phyloP scores from a whole-genome alignment of 1,140 invertebrate genomes.

The Meloidogyne exigua region DNA sequence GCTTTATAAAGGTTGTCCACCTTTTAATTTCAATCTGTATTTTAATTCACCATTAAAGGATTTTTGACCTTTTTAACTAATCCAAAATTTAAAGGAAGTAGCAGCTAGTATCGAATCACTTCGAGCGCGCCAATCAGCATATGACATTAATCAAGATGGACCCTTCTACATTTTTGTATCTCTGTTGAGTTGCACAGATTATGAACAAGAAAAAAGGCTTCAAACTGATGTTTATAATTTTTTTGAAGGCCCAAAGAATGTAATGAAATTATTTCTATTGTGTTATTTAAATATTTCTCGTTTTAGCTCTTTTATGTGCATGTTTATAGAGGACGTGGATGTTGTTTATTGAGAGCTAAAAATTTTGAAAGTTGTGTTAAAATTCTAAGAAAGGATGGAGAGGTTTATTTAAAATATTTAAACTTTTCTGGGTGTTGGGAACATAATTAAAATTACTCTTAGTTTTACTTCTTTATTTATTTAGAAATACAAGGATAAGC shows the following conservation, averaged over 20 bases:
- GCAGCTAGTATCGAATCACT: background rate
- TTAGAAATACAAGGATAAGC: background rate
- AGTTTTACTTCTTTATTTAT: background rate
- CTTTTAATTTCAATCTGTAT: no score
- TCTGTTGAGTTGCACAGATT: background rate
- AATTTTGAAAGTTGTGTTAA: slow-evolving; percentile 20
- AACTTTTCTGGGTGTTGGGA: background rate
- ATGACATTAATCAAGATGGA: slow-evolving; percentile 13
- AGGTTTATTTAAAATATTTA: background rate
- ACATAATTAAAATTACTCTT: no score
- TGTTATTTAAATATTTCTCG: background rate
- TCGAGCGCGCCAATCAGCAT: background rate
- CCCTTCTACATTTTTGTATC: slow-evolving; percentile 22
- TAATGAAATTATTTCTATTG: background rate
- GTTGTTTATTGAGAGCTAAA: slow-evolving; percentile 4
- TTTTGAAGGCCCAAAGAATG: slow-evolving; percentile 13
- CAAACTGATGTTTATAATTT: slow-evolving; percentile 2
- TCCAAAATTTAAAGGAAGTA: slow-evolving; percentile 7
- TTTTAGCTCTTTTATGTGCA: slow-evolving; percentile 6
- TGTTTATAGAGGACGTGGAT: background rate
- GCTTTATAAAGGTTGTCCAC: no score
- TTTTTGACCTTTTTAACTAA: no score
- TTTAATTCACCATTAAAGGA: no score
- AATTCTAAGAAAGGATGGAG: slow-evolving; percentile 8
- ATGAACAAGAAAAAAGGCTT: no score